A percentile compares a stretch with the other conserved stretches of the same genome.
Evolutionary conservation across 2,113 vertebrate genomes (phyloP).

Genomic region (Neolamprologus falcicula): DNA sequence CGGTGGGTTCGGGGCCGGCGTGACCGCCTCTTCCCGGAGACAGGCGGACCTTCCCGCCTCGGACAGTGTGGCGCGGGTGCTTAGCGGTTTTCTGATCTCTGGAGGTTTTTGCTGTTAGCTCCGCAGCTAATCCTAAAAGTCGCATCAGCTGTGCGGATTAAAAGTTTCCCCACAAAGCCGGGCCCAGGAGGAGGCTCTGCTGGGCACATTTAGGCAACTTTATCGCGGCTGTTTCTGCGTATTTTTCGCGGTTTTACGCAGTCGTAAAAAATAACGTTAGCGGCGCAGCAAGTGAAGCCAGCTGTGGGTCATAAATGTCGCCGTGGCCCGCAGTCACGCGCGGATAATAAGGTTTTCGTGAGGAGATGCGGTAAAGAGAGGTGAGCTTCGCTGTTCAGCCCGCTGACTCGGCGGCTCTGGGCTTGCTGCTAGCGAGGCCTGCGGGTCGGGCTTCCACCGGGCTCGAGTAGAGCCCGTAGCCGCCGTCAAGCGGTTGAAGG

Average conservation of each 20-base stretch:
- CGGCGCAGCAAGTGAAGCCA: neutral
- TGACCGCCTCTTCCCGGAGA: neutral
- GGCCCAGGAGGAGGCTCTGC: neutral
- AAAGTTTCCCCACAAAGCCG: neutral
- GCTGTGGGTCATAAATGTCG: neutral
- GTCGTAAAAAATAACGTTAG: neutral
- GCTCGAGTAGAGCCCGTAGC: constrained; percentile 51
- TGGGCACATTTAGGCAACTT: neutral
- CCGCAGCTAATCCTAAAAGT: constrained; percentile 47
- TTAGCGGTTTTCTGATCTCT: constrained; percentile 14
- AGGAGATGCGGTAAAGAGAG: constrained; percentile 53
- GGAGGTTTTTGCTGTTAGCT: constrained; percentile 50
- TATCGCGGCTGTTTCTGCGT: neutral
- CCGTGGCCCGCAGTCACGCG: neutral
- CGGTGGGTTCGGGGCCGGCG: neutral
- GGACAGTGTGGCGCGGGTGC: neutral
- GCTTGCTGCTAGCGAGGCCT: constrained; percentile 65
- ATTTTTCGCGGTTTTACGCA: neutral
- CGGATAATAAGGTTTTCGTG: neutral
- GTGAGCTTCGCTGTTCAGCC: neutral
- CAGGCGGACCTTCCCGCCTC: neutral
- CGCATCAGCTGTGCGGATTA: constrained; percentile 22
- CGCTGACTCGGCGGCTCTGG: constrained; percentile 36
- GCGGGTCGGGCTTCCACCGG: constrained; percentile 74
- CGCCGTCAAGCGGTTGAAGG: constrained; percentile 23